A percentile compares a stretch with the other conserved stretches of the same genome.
These are phyloP conservation scores for Spea bombifrons DNA, from an alignment of 2,113 vertebrate species.

Conservation along the genomic window DNA sequence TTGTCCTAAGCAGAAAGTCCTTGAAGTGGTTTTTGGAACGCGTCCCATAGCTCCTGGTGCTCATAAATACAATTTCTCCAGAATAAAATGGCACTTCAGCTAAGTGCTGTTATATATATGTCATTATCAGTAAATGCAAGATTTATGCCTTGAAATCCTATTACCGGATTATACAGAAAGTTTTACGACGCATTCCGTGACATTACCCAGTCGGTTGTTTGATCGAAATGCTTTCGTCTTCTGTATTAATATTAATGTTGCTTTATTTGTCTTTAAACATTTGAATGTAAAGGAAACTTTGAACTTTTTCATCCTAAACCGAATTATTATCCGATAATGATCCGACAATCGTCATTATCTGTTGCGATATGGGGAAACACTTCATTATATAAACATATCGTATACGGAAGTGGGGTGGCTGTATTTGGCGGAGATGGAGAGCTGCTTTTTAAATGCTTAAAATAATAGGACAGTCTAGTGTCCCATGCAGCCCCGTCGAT, in stretches of 20 bases:
- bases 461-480: too few species aligned
- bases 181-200: slow-evolving; percentile 11
- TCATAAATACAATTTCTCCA: slow-evolving; percentile 41
- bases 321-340: slow-evolving; percentile 7
- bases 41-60: slow-evolving; percentile 18
- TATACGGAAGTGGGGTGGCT: too few species aligned
- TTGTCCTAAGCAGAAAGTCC: slow-evolving; percentile 43
- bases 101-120: slow-evolving; percentile 45
- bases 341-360: neutral
- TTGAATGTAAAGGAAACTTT: slow-evolving; percentile 29
- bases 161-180: slow-evolving; percentile 32
- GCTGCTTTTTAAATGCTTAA: too few species aligned
- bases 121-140: slow-evolving; percentile 44
- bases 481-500: too few species aligned
- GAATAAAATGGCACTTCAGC: slow-evolving; percentile 42
- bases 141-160: slow-evolving; percentile 28
- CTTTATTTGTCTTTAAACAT: slow-evolving; percentile 40
- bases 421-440: too few species aligned
- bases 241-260: slow-evolving; percentile 29
- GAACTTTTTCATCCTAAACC: slow-evolving; percentile 3
- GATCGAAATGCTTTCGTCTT: neutral
- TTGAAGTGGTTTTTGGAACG: slow-evolving; percentile 36
- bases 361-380: neutral
- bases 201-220: neutral
- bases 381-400: too few species aligned